Conservation (phyloP, 2,797 vertebrate species). For the Rhabdophis nuchalis region DNA sequence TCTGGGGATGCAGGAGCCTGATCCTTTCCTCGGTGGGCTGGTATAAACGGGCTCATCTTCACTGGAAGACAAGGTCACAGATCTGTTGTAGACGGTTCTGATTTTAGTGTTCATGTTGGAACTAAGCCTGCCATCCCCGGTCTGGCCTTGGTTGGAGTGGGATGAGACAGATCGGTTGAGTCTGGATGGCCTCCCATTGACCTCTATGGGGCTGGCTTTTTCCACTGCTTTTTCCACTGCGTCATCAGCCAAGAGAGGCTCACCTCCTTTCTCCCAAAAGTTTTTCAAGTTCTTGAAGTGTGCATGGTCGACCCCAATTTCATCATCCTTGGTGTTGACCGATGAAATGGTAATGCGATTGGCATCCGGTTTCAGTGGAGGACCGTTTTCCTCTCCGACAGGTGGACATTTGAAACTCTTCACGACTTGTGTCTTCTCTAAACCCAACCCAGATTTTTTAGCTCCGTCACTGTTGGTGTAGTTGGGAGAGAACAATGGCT, state of each 20-base stretch:
- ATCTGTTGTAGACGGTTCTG: conserved; percentile 56
- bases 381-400: not conserved
- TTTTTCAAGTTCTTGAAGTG: conserved; percentile 65
- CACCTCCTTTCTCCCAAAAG: conserved; percentile 70
- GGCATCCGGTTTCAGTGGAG: not conserved
- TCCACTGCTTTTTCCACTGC: not conserved
- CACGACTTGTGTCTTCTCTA: not conserved
- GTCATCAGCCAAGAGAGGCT: not conserved
- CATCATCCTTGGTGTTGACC: conserved; percentile 58
- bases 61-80: conserved; percentile 57
- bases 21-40: conserved; percentile 51
- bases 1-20: not conserved
- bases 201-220: not conserved
- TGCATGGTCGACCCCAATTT: conserved; percentile 36
- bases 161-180: conserved; percentile 24
- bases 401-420: not conserved
- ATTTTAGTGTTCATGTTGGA: not conserved
- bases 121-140: conserved; percentile 10
- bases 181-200: not conserved
- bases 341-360: conserved; percentile 57
- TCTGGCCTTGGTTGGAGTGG: conserved; percentile 42
- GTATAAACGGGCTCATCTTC: conserved; percentile 59
- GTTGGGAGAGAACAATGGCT: not conserved
- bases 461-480: not conserved
- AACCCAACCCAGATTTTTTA: conserved; percentile 25